Evolutionary conservation across 2,113 vertebrate genomes (phyloP), one percentile per base, ranked within the genome.

Genomic region (Heterocephalus glaber): DNA sequence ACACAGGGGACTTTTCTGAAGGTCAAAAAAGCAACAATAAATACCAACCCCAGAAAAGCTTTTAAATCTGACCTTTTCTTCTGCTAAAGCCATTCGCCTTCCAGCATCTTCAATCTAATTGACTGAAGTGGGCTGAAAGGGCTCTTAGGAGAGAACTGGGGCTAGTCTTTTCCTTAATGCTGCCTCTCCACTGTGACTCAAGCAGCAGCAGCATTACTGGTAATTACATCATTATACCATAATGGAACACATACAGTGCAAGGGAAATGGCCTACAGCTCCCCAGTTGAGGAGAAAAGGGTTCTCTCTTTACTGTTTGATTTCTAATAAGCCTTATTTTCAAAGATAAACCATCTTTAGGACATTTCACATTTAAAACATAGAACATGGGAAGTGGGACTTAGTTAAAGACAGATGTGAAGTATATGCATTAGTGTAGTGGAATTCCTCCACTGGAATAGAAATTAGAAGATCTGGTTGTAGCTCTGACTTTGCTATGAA

Each of bases 1-100:
- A 96, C 96, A 95, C 96, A 92, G 89, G 97, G 95, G 97, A 98
- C 95, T 97, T 96, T 96, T 89, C 84, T 97, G 93, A 97, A 98
- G 97, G 97, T 97, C 97, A 97, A 95, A 97, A 97, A 96, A 97
- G 97, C 81, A 97, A 97, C 95, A 97, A 96, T 97, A 97, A 98
- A 97, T 97, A 96, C 92, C 90, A 93, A 96, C 77, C 96, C 92
- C 97, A 97, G 95, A 97, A 97, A 98, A 97, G 97, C 97, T 97
- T 98, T 97, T 97, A 97, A 96, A 97, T 96, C 89, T 97, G 97
- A 97, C 97, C 97, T 98, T 97, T 98, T 89, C 95, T 92, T 97
- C 93, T 85, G 84, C 93, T 79, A 85, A 95, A 96, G 97, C 89
- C 96, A 96, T 97, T 97, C 87, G 0, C 95, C 95, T 95, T 95